Percentiles rank a stretch among this genome's conserved stretches.
These are phyloP conservation scores for Augochlora pura DNA, from an alignment of 1,140 invertebrate genomes.

Conservation along the genomic window DNA sequence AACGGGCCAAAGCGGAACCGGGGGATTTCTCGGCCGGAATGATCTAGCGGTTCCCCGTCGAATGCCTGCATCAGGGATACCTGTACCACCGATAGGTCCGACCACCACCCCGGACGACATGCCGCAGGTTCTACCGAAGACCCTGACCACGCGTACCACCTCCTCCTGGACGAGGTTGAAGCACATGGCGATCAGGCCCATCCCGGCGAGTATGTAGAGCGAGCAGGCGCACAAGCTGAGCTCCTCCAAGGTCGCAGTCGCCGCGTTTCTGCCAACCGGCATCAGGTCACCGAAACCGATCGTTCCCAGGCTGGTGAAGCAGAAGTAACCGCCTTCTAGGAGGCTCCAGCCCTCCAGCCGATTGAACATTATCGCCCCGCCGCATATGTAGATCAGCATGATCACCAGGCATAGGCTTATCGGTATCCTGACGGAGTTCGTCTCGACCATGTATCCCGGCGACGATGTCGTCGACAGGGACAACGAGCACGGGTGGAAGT, in stretches of 20 bases:
- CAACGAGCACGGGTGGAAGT: constrained; percentile 72
- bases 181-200: constrained; percentile 97
- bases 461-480: constrained; percentile 70
- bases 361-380: constrained; percentile 95
- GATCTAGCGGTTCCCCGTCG: constrained; percentile 54
- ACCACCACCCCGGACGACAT: constrained; percentile 74
- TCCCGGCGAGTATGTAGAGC: constrained; percentile 95
- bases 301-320: constrained; percentile 94
- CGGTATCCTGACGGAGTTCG: constrained; percentile 86
- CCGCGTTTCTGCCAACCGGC: constrained; percentile 86
- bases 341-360: constrained; percentile 94
- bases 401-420: constrained; percentile 94
- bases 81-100: constrained; percentile 75
- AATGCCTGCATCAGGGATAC: constrained; percentile 69
- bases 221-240: constrained; percentile 90
- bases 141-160: constrained; percentile 85
- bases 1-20: constrained; percentile 4
- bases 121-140: constrained; percentile 80
- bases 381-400: constrained; percentile 93
- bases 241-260: constrained; percentile 87
- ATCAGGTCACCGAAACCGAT: constrained; percentile 94
- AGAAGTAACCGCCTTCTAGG: constrained; percentile 95
- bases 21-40: constrained; percentile 20
- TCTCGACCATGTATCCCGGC: constrained; percentile 66
- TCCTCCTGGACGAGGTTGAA: constrained; percentile 98